Conservation (phyloP, 1,140 invertebrate genomes). For the Dendroctonus ponderosae region DNA sequence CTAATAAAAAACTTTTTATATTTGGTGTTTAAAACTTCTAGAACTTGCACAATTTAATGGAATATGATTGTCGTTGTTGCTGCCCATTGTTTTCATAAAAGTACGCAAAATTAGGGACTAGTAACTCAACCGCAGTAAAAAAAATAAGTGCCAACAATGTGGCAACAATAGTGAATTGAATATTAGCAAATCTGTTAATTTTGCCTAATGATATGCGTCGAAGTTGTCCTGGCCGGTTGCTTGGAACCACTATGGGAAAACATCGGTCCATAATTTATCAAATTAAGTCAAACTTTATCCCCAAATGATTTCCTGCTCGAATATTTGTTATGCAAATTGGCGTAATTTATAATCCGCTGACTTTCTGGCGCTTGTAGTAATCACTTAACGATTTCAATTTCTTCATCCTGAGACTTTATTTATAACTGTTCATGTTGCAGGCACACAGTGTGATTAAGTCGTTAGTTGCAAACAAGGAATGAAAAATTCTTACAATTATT, state of each 20-base stretch:
- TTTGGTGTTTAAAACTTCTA: no score
- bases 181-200: background rate
- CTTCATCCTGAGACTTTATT: no score
- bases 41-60: background rate
- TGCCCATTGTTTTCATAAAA: background rate
- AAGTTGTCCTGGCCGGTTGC: conserved; percentile 13
- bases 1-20: background rate
- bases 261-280: background rate
- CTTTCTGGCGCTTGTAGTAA: no score
- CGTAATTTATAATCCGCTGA: background rate
- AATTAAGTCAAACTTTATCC: background rate
- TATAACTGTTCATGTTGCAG: no score
- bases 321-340: conserved; percentile 24
- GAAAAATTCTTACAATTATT: no score
- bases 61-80: background rate
- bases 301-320: conserved; percentile 16
- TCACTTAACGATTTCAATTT: no score
- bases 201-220: conserved; percentile 25
- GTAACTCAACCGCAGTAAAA: no score
- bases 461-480: no score
- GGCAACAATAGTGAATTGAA: background rate
- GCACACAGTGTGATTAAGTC: no score
- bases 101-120: no score
- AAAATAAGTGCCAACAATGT: background rate
- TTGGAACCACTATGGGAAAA: conserved; percentile 15